Evolutionary conservation across 2,797 vertebrate genomes (phyloP), one percentile per base, ranked within the genome.

Genomic region (Lepidocolaptes lacrymiger): DNA sequence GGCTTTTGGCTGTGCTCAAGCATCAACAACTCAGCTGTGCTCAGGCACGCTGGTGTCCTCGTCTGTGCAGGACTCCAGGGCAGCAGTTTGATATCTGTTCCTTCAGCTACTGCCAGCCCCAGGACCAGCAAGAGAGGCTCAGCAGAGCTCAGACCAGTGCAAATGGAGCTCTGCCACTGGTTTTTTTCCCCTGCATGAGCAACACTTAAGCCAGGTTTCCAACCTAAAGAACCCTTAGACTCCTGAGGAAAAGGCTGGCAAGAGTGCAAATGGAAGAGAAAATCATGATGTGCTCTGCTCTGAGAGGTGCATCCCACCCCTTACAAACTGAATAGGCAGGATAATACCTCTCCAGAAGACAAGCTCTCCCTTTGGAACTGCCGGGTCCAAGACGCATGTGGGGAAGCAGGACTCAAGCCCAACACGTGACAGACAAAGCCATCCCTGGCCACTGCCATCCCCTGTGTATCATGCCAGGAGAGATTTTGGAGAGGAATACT

Each of bases 401-500:
- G 44, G 9, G 34, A 86, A 77, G 30, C 39, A 46, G 34, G 11
- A 79, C 21, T n/a, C 27, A 44, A 63, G 23, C 32, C 51, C 67
- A 44, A 23, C 20, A 9, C 0, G 0, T 1, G 16, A 71, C 1
- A 32, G 71, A 66, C 51, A 79, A 85, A 76, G 46, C 20, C 52
- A 66, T 22, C 49, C 63, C 68, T 9, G 36, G 17, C 51, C 3
- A 1, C 44, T 77, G 52, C 28, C 28, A 23, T 9, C 21, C n/a
- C 37, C 52, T 21, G 9, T 4, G 26, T 0, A 0, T 37, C 36
- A 51, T 0, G 2, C 11, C 55, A 55, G 48, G 10, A n/a, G 64
- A 39, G 19, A 41, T 39, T 75, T 18, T 27, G 27, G 27, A n/a
- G 20, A 44, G 39, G 14, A 28, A 51, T 93, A 99, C 99, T 99